Evolutionary conservation across 2,113 vertebrate genomes (phyloP), one percentile per base, ranked within the genome.

Genomic region (Patagioenas fasciata): DNA sequence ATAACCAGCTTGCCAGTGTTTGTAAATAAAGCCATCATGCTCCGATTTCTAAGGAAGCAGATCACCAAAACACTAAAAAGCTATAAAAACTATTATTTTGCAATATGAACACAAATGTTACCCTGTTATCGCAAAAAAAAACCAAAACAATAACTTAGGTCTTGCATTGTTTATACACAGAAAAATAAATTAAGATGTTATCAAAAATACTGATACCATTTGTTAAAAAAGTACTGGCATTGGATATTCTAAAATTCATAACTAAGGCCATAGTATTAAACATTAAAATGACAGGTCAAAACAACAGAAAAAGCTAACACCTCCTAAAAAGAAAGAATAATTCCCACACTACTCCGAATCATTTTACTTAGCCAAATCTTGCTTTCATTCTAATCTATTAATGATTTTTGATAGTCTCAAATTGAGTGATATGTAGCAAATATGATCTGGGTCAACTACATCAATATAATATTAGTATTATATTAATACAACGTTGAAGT

Each of bases 271-370:
- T 38, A 72, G 36, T 18, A 36, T 26, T 56, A 40, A 79, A 28
- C 23, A 48, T 6, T 16, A 38, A 62, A 44, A 10, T 9, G 9
- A 65, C 1, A 64, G 5, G 25, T 28, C 29, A 47, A 40, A 29
- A 23, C 6, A 71, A 23, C 6, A 71, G 57, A 7, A 69, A 80
- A n/a, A 18, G 5, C 7, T 26, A 34, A 29, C 1, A 17, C 28
- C 26, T 42, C 19, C 5, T 1, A 28, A 48, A 7, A 29, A 34
- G 10, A 57, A 89, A 57, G 10, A 7, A 15, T 2, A 0, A 40
- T 23, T 73, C n/a, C 15, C 25, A 42, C n/a, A 34, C 31, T 31
- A 23, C 7, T 31, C 15, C 16, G 9, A 47, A 47, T 47, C 44
- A 47, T 47, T 73, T 32, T 32, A 15, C n/a, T 42, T 73, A 34